Percentiles rank a stretch among this genome's conserved stretches.
phyloP scores from a whole-genome alignment of 2,888 invertebrate species.

The Zaprionus bogoriensis region DNA sequence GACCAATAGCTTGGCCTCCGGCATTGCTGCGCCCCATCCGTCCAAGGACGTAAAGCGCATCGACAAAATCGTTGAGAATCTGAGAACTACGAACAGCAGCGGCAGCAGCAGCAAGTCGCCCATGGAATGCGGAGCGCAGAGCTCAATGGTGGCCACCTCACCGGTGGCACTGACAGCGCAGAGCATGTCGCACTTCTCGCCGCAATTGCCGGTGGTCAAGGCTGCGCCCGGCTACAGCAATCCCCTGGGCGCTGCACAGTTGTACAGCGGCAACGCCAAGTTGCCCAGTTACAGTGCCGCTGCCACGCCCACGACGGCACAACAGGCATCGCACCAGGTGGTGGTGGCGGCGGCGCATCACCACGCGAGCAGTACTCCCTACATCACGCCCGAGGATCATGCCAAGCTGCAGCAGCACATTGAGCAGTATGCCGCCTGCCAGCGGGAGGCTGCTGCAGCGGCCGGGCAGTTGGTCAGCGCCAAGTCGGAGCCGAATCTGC shows the following conservation, averaged over 20 bases:
- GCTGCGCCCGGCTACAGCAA: constrained; percentile 55
- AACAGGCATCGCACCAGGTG: constrained; percentile 61
- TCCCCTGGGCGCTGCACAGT: constrained; percentile 39
- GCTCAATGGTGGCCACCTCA: constrained; percentile 64
- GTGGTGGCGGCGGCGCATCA: constrained; percentile 34
- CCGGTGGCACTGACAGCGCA: constrained; percentile 59
- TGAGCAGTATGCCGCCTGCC: constrained; percentile 75
- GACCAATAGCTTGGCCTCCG: constrained; percentile 15
- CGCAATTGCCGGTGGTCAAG: constrained; percentile 66
- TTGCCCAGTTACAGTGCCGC: constrained; percentile 51
- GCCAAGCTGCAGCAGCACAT: constrained; percentile 72
- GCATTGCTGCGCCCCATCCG: constrained; percentile 22
- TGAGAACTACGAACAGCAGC: constrained; percentile 50
- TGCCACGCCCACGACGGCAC: constrained; percentile 56
- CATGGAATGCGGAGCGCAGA: constrained; percentile 56
- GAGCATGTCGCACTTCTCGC: constrained; percentile 65
- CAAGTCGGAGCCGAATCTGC: constrained; percentile 64
- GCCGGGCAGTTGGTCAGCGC: constrained; percentile 54
- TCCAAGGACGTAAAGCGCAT: constrained; percentile 82
- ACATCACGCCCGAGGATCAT: constrained; percentile 71
- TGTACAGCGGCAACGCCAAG: constrained; percentile 56
- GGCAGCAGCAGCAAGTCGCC: constrained; percentile 52
- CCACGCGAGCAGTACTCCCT: constrained; percentile 40
- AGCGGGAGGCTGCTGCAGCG: constrained; percentile 64
- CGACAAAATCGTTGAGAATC: constrained; percentile 83